phyloP scores from a whole-genome alignment of 2,113 vertebrate genomes.

The Ifrita kowaldi region DNA sequence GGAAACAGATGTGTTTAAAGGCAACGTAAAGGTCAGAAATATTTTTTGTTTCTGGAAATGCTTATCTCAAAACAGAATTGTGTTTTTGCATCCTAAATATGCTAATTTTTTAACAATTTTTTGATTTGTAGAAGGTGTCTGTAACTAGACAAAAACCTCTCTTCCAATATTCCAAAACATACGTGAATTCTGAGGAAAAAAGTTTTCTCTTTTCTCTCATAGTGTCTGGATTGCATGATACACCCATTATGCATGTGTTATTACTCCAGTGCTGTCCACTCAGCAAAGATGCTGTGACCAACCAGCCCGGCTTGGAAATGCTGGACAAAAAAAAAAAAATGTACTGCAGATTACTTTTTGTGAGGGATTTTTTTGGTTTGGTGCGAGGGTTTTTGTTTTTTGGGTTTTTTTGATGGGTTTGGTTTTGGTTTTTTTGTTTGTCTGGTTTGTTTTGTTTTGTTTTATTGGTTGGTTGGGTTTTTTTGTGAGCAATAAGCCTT shows the following conservation, averaged over 20 bases:
- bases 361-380: neutral
- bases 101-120: neutral
- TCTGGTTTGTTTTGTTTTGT: neutral
- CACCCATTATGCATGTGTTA: neutral
- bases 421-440: neutral
- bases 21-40: conserved; percentile 70
- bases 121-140: neutral
- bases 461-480: neutral
- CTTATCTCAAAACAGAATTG: neutral
- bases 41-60: neutral
- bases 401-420: no score
- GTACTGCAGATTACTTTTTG: neutral
- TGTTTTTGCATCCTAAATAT: neutral
- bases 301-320: neutral
- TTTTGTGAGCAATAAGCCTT: neutral
- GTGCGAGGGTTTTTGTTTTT: no score
- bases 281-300: neutral
- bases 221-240: neutral
- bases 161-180: neutral
- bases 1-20: conserved; percentile 64
- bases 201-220: neutral
- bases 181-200: neutral
- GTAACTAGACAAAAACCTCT: neutral
- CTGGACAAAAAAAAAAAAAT: neutral
- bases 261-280: neutral